Base-by-base conservation (phyloP, 2,888 invertebrate species). In the Leptinotarsa tumamoca region DNA sequence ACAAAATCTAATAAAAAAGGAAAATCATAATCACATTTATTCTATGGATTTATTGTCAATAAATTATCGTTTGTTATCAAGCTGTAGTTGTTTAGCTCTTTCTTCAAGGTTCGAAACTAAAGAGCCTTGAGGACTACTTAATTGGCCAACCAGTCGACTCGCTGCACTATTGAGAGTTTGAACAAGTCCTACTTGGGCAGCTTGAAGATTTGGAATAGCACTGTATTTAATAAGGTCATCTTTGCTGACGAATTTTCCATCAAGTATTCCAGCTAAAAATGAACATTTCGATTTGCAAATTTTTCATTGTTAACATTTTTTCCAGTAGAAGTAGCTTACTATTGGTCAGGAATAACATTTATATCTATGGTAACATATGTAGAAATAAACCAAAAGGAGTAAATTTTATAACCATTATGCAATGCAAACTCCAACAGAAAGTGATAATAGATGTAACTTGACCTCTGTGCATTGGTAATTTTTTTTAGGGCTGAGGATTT, bases 181-280 rank as follows among this genome's bases (percentile, higher is more conserved):
- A 76, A 95, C 94, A 69, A 96, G 88, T 82, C 92, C 91, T 72
- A 93, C 91, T 84, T 93, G 92, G 0, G 92, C 92, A 23, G 90
- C 89, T 82, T 92, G 91, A 68, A 96, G 85, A 84, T 91, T 92
- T 0, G 93, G 92, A 84, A 95, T 89, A 83, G 90, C 88, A 74
- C 94, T 92, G 82, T 92, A 94, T 81, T 91, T 90, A 43, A 93
- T 83, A 50, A 96, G 88, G 82, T 95, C 94, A 85, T 93, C 93
- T 80, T 91, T 91, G 78, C 91, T 93, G 81, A 96, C 82, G 49
- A 95, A 87, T 74, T 89, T 90, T 67, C 93, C 92, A 83, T 96
- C 92, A 70, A 94, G 90, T 77, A 95, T 92, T n/a, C 93, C 95
- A 86, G 92, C 94, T 94, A 15, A 14, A 58, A 58, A 23, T 14